Base-by-base conservation (phyloP, 2,888 invertebrate genomes). In the Platycheirus albimanus region DNA sequence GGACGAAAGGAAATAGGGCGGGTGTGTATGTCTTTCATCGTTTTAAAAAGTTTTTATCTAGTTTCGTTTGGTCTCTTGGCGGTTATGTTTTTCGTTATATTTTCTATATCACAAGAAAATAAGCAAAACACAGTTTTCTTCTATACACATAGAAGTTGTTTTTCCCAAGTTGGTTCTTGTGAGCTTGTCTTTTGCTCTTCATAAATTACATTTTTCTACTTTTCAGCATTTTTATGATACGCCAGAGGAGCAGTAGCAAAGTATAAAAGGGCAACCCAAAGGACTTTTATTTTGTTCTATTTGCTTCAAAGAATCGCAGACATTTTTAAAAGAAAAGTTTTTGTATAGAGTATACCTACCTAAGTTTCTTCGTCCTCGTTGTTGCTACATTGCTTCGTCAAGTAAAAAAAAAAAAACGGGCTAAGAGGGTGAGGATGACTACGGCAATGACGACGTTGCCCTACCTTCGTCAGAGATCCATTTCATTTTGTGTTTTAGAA, bases 131-230 rank as follows among this genome's bases (percentile, higher is more conserved):
- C 56, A 61, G 63, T 72, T 67, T 51, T 63, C 47, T 45, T 61
- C 41, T 15, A 41, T n/a, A n/a, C n/a, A n/a, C n/a, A n/a, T 28
- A 58, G 41, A 58, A 58, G 58, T 72, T 41, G 54, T 33, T 51
- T 58, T 24, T 43, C 49, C 47, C 43, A 38, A 36, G 74, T 41
- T 75, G 54, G 63, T 30, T 64, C 38, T 45, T 54, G 54, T 33
- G 64, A 51, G 61, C 61, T 75, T 64, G 83, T 83, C 78, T 83
- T 83, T 78, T 83, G 69, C 78, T 78, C 78, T 83, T 78, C 78
- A 83, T 83, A 83, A 83, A 83, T 77, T 78, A 83, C 83, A 78
- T 83, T 83, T 83, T 83, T 83, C 83, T 67, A 83, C 83, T 83
- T 83, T 78, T 83, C 72, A 83, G 78, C 72, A 78, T 78, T 83